Base-by-base conservation (phyloP, 2,797 vertebrate genomes). In the Crocodylus rhombifer region DNA sequence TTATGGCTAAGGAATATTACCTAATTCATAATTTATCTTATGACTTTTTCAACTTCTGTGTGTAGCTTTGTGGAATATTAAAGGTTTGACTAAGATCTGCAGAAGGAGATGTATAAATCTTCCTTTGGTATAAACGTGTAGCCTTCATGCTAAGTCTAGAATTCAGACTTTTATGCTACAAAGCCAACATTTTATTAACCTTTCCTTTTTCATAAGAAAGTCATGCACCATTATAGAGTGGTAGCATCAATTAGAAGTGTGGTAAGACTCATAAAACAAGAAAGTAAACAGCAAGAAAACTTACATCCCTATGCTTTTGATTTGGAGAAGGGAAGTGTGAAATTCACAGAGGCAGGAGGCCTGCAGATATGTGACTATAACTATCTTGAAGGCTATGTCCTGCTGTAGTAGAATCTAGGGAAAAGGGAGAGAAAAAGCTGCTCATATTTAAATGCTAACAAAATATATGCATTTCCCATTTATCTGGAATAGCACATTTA, bases 401-500 rank as follows among this genome's bases (percentile, higher is more conserved):
- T 85, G 23, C 7, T 67, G 6, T 5, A 28, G 55, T 77, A 93
- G 26, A 92, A 74, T 63, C 75, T 26, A 80, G 71, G 88, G 60
- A 73, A 11, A 88, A 77, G 1, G 7, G 51, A 4, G n/a, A 2
- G 74, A 2, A 0, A 60, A 82, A 56, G 1, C 0, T 2, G 1
- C 14, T 79, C 2, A 3, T 91, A 58, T 93, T 92, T 90, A 73
- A 93, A 58, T 18, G 7, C n/a, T 30, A 91, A 63, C 3, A 88
- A 63, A 88, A 87, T 86, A 74, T 58, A 90, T 16, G 79, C 63
- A 71, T 88, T 95, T 92, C 76, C 75, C 65, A 63, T 92, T 95
- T 94, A 69, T 94, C 73, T 95, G 69, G 61, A 88, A 82, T 56
- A 86, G 25, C 71, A 95, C n/a, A 78, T 97, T 95, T 95, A 94